A percentile compares a stretch with the other conserved stretches of the same genome.
Evolutionary conservation across 2,797 vertebrate species (phyloP).

Genomic region (Spinus olivaceus): DNA sequence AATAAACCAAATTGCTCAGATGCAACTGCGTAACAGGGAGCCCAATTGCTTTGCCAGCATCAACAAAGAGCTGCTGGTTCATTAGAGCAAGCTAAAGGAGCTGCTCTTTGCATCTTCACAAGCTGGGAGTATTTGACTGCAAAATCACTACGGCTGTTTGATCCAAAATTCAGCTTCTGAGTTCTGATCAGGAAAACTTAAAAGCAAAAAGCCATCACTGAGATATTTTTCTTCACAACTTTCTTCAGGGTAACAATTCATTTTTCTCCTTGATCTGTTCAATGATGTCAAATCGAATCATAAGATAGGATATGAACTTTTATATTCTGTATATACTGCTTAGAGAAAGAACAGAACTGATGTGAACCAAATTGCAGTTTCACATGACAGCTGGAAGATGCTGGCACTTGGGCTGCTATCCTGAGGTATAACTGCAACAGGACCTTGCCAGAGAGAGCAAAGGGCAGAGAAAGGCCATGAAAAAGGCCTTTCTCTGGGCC

Average conservation of each 20-base stretch:
- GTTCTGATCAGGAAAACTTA: conserved; percentile 26
- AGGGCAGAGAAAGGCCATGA: background rate
- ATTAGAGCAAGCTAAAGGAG: conserved; percentile 2
- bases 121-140: conserved; percentile 4
- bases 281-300: background rate
- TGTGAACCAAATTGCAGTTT: background rate
- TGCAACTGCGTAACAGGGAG: background rate
- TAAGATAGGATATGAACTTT: background rate
- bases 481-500: no score
- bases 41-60: conserved; percentile 15
- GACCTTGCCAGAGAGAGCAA: background rate
- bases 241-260: conserved; percentile 2
- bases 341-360: background rate
- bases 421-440: background rate
- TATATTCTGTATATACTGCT: background rate
- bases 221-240: background rate
- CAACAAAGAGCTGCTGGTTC: conserved; percentile 1
- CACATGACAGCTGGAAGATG: background rate
- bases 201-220: background rate
- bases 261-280: conserved; percentile 13
- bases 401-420: background rate
- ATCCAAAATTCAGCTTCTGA: conserved; percentile 31
- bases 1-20: background rate
- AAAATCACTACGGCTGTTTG: background rate
- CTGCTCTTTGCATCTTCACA: background rate